Percentiles rank a stretch among this genome's conserved stretches.
phyloP scores from a whole-genome alignment of 2,113 vertebrate species.

The Oncorhynchus gorbuscha region DNA sequence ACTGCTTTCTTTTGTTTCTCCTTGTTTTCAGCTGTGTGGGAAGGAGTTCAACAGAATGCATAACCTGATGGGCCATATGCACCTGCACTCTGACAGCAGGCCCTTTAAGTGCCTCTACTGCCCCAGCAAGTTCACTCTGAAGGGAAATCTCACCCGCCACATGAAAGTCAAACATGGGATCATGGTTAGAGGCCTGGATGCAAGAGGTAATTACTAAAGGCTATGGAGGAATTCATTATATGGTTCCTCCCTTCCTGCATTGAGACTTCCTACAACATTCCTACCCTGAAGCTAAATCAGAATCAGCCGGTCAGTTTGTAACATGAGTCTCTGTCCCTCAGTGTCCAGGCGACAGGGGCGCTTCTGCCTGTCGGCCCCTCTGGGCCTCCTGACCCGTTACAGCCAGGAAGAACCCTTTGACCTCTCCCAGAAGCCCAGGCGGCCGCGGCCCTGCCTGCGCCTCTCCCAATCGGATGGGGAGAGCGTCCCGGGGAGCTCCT shows the following conservation, averaged over 20 bases:
- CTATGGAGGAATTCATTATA: no score
- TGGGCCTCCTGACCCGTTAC: conserved; percentile 76
- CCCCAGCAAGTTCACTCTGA: conserved; percentile 97
- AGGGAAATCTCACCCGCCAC: conserved; percentile 96
- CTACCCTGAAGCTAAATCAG: neutral
- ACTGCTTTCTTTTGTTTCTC: neutral
- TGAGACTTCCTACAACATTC: neutral
- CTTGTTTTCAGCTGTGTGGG: conserved; percentile 83
- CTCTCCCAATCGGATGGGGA: conserved; percentile 84
- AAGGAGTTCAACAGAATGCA: conserved; percentile 99
- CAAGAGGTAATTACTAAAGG: conserved; percentile 77
- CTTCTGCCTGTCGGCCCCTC: conserved; percentile 71
- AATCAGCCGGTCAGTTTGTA: neutral
- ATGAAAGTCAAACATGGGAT: conserved; percentile 98
- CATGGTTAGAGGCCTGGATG: conserved; percentile 89
- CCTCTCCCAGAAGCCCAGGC: conserved; percentile 85
- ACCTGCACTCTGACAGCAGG: conserved; percentile 96
- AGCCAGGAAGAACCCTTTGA: conserved; percentile 95
- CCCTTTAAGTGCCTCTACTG: conserved; percentile 99
- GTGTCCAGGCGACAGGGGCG: conserved; percentile 83
- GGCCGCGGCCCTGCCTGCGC: conserved; percentile 54
- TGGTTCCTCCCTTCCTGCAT: no score
- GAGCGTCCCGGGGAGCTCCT: conserved; percentile 80
- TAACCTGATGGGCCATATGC: conserved; percentile 99
- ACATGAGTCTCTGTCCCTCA: conserved; percentile 51